Evolutionary conservation across 2,888 invertebrate genomes (phyloP).

Genomic region (Apamea epomidion): DNA sequence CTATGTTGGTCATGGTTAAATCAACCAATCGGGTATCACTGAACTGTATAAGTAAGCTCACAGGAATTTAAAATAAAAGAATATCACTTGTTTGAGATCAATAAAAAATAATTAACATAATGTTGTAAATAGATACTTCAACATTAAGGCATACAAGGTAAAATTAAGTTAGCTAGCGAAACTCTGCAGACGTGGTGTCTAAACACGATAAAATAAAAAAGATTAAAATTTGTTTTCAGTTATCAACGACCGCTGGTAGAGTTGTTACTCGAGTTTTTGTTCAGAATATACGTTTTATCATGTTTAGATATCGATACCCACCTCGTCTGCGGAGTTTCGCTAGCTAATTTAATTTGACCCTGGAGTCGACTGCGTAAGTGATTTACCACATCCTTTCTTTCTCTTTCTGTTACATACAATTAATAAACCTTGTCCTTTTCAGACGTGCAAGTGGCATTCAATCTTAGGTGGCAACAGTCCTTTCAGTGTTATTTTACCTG

Average conservation of each 20-base stretch:
- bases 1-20: background rate
- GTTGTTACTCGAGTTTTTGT: no score
- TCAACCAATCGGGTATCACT: background rate
- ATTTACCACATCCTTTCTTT: background rate
- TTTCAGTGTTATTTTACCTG: no score
- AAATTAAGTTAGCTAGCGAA: no score
- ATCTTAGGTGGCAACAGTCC: background rate
- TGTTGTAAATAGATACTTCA: background rate
- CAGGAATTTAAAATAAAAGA: background rate
- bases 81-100: conserved; percentile 36
- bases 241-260: no score
- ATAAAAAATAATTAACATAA: no score
- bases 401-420: background rate
- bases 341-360: no score
- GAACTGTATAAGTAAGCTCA: background rate
- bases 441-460: background rate
- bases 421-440: background rate
- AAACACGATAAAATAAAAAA: no score
- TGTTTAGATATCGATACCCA: no score
- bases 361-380: background rate
- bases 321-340: no score
- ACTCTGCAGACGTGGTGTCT: no score
- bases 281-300: no score
- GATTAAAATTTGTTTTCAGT: no score
- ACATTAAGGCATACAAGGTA: background rate